A percentile compares a stretch with the other conserved stretches of the same genome.
These are phyloP conservation scores for Ephialtes manifestator DNA, from an alignment of 2,888 invertebrate species.

Conservation along the genomic window DNA sequence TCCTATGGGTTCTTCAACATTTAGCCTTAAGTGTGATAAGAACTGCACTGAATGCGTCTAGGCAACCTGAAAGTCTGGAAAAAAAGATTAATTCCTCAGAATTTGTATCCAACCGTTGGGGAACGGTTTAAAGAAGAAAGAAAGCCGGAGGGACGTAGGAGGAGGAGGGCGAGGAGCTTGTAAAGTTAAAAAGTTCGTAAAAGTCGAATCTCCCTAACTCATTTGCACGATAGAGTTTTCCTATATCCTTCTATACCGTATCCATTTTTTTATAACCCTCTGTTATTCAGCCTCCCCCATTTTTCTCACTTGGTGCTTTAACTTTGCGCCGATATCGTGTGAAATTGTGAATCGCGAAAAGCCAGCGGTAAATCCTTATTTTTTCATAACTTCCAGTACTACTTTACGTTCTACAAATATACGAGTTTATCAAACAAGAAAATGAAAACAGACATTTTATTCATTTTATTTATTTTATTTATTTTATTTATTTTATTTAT, in stretches of 20 bases:
- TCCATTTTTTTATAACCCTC: slow-evolving; percentile 22
- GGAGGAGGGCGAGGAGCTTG: slow-evolving; percentile 43
- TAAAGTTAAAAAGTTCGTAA: slow-evolving; percentile 43
- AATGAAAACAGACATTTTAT: slow-evolving; percentile 18
- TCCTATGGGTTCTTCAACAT: slow-evolving; percentile 19
- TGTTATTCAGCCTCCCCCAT: slow-evolving; percentile 6
- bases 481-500: too few relatives aligned
- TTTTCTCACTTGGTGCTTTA: background rate
- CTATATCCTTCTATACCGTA: slow-evolving; percentile 1
- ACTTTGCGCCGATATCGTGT: slow-evolving; percentile 70
- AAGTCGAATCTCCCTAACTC: slow-evolving; percentile 35
- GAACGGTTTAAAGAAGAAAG: slow-evolving; percentile 44
- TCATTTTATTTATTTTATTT: too few relatives aligned
- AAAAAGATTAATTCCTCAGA: slow-evolving; percentile 80
- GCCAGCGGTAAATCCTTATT: slow-evolving; percentile 61
- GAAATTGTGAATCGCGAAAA: slow-evolving; percentile 77
- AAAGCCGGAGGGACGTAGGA: slow-evolving; percentile 43
- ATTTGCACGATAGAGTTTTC: slow-evolving; percentile 32
- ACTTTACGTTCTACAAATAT: slow-evolving; percentile 18
- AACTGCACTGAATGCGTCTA: slow-evolving; percentile 11
- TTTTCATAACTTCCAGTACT: background rate
- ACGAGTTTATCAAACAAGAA: slow-evolving; percentile 10
- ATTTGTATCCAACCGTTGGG: slow-evolving; percentile 69
- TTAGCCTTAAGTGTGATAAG: slow-evolving; percentile 19
- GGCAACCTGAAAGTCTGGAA: slow-evolving; percentile 48